Base-by-base conservation (phyloP, 2,888 invertebrate species). In the Scaeva pyrastri region DNA sequence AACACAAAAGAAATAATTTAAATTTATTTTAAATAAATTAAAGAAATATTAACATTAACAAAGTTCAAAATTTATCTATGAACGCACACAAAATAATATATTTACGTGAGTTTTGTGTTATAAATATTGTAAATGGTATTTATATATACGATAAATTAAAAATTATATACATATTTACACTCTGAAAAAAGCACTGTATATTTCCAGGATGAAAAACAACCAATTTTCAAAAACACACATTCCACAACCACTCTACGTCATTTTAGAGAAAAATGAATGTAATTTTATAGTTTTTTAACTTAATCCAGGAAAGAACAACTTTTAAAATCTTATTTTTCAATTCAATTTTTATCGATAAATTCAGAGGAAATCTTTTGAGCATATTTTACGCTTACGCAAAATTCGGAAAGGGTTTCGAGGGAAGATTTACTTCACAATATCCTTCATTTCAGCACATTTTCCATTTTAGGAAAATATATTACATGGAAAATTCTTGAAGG, bases 101-200 rank as follows among this genome's bases (percentile, higher is more conserved):
- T 50, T 52, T 66, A 66, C 48, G 14, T 66, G 48, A 48, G 14
- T 64, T 62, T 26, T 6, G n/a, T 43, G 43, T 50, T 68, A 23
- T n/a, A 43, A 43, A 62, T 58, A 62, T 62, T 45, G 23, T 43
- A 43, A 62, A 62, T 62, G 62, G 43, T 43, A 43, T 19, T 19
- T 26, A 26, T 2, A n/a, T 19, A 21, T 8, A 41, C 14, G 41
- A 21, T 26, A 1, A n/a, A 16, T 36, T 36, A 23, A 60, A 62
- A 26, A 41, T 26, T 45, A 23, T 64, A 64, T 45, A 64, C 48
- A 66, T 16, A 48, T 36, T 36, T 31, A 64, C 31, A 19, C 5
- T 26, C n/a, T 50, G 12, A 50, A 66, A 52, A 31, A 52, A n/a
- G 31, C 68, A 52, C 39, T 68, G 36, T 66, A 39, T 23, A 52